Evolutionary conservation across 1,140 invertebrate species (phyloP).

Genomic region (Brachionus angularis): DNA sequence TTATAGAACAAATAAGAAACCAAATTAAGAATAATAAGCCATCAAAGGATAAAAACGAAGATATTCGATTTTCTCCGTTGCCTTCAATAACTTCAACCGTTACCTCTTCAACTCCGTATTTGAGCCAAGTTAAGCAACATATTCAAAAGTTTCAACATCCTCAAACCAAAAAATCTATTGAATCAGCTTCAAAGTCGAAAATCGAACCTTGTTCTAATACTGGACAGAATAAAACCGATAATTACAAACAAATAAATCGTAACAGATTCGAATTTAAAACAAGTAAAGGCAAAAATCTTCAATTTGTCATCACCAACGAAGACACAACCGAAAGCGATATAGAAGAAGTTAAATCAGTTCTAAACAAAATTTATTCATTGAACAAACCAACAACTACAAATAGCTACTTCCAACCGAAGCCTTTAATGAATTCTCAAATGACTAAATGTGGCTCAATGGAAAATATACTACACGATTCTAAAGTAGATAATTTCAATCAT

Average conservation of each 20-base stretch:
- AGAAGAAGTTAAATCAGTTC: not conserved
- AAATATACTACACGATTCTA: not conserved
- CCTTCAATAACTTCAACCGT: not conserved
- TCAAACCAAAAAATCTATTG: too few relatives aligned
- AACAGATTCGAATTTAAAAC: conserved; percentile 19
- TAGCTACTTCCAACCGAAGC: not conserved
- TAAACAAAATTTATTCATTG: not conserved
- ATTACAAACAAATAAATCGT: too few relatives aligned
- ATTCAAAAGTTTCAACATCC: conserved; percentile 31
- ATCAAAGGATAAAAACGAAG: not conserved
- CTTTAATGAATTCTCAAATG: conserved; percentile 4
- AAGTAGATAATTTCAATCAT: too few relatives aligned
- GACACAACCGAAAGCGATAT: conserved; percentile 3
- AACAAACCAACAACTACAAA: not conserved
- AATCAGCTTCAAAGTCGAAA: too few relatives aligned
- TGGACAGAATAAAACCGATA: too few relatives aligned
- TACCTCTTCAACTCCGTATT: not conserved
- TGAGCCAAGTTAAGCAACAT: not conserved
- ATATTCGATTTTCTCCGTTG: not conserved
- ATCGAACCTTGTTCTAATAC: too few relatives aligned
- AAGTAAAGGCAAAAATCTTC: conserved; percentile 8
- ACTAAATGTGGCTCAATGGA: conserved; percentile 18
- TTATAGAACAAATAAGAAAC: conserved; percentile 17
- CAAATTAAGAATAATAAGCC: conserved; percentile 4
- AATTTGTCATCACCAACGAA: not conserved